Evolutionary conservation across 2,113 vertebrate species (phyloP).

Genomic region (Gymnarchus niloticus): DNA sequence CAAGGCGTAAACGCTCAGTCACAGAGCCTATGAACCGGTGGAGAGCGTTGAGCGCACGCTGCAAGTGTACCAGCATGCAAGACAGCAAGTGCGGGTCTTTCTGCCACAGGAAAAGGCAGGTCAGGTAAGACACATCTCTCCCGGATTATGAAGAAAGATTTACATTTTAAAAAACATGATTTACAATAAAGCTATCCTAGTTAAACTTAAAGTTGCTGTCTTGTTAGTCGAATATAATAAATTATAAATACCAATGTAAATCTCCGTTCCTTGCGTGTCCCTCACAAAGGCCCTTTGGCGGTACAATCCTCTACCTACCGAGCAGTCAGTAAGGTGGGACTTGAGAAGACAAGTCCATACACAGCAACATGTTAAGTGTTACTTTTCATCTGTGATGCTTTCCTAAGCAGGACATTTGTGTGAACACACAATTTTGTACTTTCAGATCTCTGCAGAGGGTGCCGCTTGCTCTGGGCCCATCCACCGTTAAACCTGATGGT

Average conservation of each 20-base stretch:
- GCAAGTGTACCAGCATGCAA: constrained; percentile 64
- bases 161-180: background rate
- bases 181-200: too few relatives aligned
- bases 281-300: background rate
- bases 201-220: background rate
- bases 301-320: background rate
- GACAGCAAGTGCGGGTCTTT: constrained; percentile 77
- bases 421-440: background rate
- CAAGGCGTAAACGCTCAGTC: constrained; percentile 72
- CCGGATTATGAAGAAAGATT: background rate
- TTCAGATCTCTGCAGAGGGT: background rate
- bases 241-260: background rate
- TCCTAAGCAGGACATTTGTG: background rate
- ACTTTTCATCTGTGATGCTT: background rate
- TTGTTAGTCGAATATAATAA: background rate
- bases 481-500: background rate
- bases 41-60: constrained; percentile 53
- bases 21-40: constrained; percentile 40
- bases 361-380: background rate
- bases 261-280: background rate
- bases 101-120: constrained; percentile 57
- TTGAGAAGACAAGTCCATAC: constrained; percentile 1
- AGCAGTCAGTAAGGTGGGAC: background rate
- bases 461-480: background rate
- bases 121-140: constrained; percentile 36